Evolutionary conservation across 2,113 vertebrate genomes (phyloP), one percentile per base, ranked within the genome.

Genomic region (Myocastor coypus): DNA sequence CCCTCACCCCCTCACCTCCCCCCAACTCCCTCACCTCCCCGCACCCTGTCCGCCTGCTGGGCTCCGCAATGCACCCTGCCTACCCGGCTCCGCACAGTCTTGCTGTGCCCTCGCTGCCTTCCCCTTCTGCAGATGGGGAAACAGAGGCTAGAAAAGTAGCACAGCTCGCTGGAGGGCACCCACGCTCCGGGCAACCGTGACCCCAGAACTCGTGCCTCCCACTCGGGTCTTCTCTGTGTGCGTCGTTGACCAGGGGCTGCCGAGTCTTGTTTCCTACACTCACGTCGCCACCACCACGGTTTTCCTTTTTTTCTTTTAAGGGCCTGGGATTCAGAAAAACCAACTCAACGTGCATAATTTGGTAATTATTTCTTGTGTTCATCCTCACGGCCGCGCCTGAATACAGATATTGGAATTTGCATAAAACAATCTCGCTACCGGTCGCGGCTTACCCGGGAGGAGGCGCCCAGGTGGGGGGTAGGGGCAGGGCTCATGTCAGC

Each of bases 381-480:
- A 95, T 97, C 98, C 98, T 97, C 97, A 94, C 82, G 93, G 98
- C 96, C 82, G 75, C 0, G 87, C 87, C 97, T 98, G 98, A 98
- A 98, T 98, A 96, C 98, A 97, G 97, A 98, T 96, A 98, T 93
- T 94, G 69, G 14, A 98, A 98, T 98, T 98, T 98, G 98, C 98
- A 98, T 98, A 98, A 98, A 98, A 98, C 98, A 98, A 98, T 97
- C 98, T 97, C 61, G 66, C 83, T 91, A 50, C 89, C 10, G 3
- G 95, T 63, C 88, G 94, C 2, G 0, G 69, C 90, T 93, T 97
- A 83, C 92, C 32, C 1, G 57, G 89, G 94, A 96, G 96, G 96
- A 98, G 94, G 57, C 1, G 8, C 93, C 96, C 91, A 61, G 91
- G 91, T 13, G 30, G 94, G 94, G 96, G 89, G 94, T 2, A n/a